phyloP scores from a whole-genome alignment of 1,140 invertebrate genomes.

The Drosophila ercepeae region DNA sequence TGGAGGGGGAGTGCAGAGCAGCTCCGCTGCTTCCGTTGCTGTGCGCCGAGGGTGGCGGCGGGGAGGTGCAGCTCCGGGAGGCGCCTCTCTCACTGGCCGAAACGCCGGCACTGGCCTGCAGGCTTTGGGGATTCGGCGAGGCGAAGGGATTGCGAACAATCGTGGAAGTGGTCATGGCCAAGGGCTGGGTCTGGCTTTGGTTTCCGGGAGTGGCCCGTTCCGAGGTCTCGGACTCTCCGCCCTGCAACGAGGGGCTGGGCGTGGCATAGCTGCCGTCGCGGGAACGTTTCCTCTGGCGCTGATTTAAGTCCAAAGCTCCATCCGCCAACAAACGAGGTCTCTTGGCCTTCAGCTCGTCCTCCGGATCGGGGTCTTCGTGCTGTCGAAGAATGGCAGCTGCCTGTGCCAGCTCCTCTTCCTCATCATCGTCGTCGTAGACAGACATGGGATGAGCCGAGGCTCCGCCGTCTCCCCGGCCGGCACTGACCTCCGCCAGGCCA shows the following conservation, averaged over 20 bases:
- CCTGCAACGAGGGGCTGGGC: slow-evolving; percentile 84
- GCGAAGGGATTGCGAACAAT: slow-evolving; percentile 80
- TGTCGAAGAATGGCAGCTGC: slow-evolving; percentile 52
- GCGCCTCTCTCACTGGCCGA: slow-evolving; percentile 13
- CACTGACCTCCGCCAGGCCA: slow-evolving; percentile 93
- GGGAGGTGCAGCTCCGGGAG: slow-evolving; percentile 43
- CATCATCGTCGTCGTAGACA: slow-evolving; percentile 82
- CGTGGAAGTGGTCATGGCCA: slow-evolving; percentile 80
- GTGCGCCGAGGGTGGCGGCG: slow-evolving; percentile 40
- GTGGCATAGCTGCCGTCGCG: slow-evolving; percentile 83
- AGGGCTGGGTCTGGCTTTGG: slow-evolving; percentile 51
- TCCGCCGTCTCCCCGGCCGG: slow-evolving; percentile 62
- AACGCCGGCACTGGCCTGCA: slow-evolving; percentile 14
- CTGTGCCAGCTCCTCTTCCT: slow-evolving; percentile 66
- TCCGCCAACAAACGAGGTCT: slow-evolving; percentile 53
- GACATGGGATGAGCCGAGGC: slow-evolving; percentile 77
- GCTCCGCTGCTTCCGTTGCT: slow-evolving; percentile 45
- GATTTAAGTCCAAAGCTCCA: slow-evolving; percentile 60
- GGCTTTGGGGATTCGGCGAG: slow-evolving; percentile 69
- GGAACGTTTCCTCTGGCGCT: slow-evolving; percentile 71
- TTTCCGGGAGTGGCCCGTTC: slow-evolving; percentile 19
- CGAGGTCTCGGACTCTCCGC: slow-evolving; percentile 36
- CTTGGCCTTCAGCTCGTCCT: slow-evolving; percentile 73
- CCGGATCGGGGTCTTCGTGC: slow-evolving; percentile 37
- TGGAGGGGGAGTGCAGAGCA: slow-evolving; percentile 50